Base-by-base conservation (phyloP, 2,113 vertebrate genomes). In the Salvelinus namaycush region DNA sequence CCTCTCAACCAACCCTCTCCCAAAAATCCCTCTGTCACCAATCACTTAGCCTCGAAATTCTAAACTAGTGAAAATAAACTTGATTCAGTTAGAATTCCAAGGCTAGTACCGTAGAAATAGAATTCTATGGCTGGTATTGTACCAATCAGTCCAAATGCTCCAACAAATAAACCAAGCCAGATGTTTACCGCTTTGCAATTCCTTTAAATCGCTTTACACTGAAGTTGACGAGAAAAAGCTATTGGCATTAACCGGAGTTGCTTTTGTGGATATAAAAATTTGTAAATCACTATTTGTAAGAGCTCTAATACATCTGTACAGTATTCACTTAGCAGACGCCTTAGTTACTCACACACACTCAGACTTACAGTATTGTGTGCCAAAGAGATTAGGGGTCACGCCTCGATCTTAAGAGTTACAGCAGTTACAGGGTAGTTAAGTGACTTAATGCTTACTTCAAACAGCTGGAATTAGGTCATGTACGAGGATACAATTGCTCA, bases 351-450 rank as follows among this genome's bases (percentile, higher is more conserved):
- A 62, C 29, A 31, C 26, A 67, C 79, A 72, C 76, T 85, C 75
- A 79, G 81, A 84, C 84, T 88, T 82, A 82, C 82, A 68, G 74
- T 77, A 80, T 77, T 73, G 81, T 80, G 82, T 83, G 81, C 81
- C 81, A 85, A 77, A 84, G 78, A 88, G 82, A 91, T 91, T 88
- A 82, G 81, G 78, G 80, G 20, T 77, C 83, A 76, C 22, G 81
- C 80, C 77, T 85, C 68, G 67, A 81, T 72, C 77, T 81, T 68
- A 68, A 79, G 75, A 85, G 79, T 84, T 86, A 87, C 77, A 86
- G 78, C 57, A 87, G 39, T 44, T 57, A 57, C 54, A 80, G 81
- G 83, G 75, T 48, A 73, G 75, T 68, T 39, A 77, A 84, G 78
- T 79, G 78, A 65, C 86, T 1, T 29, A n/a, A 26, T 16, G 48